Evolutionary conservation across 2,113 vertebrate genomes (phyloP).

Genomic region (Marmota monax): DNA sequence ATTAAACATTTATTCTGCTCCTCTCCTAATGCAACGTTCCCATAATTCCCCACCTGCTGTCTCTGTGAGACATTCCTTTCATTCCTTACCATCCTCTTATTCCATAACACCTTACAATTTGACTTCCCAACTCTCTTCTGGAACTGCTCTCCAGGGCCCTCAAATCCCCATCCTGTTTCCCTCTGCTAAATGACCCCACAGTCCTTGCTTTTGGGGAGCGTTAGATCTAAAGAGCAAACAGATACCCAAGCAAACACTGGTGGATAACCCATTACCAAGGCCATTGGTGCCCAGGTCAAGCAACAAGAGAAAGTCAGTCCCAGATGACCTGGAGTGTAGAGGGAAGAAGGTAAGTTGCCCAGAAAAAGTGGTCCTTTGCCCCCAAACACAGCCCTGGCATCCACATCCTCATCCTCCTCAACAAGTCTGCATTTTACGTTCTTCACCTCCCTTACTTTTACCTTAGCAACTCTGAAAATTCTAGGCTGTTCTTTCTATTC

Average conservation of each 20-base stretch:
- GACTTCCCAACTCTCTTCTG: neutral
- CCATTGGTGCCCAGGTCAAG: neutral
- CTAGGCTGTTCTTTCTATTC: neutral
- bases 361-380: neutral
- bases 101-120: neutral
- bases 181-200: neutral
- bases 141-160: neutral
- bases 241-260: neutral
- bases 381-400: neutral
- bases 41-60: neutral
- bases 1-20: neutral
- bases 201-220: neutral
- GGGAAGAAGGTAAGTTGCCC: neutral
- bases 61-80: neutral
- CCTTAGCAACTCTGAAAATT: neutral
- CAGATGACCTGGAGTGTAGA: neutral
- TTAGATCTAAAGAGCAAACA: neutral
- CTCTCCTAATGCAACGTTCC: neutral
- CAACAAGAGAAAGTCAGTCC: neutral
- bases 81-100: neutral
- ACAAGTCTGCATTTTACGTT: neutral
- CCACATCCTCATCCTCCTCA: neutral
- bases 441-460: neutral
- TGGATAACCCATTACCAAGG: neutral
- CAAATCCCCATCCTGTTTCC: neutral